Evolutionary conservation across 2,888 invertebrate species (phyloP).

Genomic region (Lithodes maja): DNA sequence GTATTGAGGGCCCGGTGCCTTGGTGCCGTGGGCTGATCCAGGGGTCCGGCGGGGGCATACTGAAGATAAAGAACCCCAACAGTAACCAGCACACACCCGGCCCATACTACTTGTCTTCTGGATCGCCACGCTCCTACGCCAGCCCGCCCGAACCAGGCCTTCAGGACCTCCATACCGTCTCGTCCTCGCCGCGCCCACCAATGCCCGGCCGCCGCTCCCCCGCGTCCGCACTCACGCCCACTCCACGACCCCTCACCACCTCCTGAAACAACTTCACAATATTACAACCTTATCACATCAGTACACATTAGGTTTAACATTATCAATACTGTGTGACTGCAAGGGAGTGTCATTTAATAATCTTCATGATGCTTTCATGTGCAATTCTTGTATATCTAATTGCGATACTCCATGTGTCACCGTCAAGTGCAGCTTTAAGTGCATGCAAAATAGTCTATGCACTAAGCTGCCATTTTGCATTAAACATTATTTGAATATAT

Average conservation of each 20-base stretch:
- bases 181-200: slow-evolving; percentile 26
- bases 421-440: no score
- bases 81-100: slow-evolving; percentile 53
- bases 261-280: not conserved
- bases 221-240: slow-evolving; percentile 22
- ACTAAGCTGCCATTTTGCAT: no score
- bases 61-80: slow-evolving; percentile 64
- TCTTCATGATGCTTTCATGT: no score
- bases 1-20: slow-evolving; percentile 51
- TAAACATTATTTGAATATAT: no score
- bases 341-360: no score
- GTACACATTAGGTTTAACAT: no score
- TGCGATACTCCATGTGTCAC: no score
- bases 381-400: no score
- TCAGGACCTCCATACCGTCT: slow-evolving; percentile 41
- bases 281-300: no score
- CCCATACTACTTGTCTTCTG: slow-evolving; percentile 58
- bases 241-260: slow-evolving; percentile 43
- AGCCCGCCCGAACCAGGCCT: slow-evolving; percentile 57
- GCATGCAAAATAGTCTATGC: no score
- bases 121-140: slow-evolving; percentile 62
- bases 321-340: no score
- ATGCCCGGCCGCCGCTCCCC: not conserved
- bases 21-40: slow-evolving; percentile 40
- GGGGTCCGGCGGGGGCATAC: slow-evolving; percentile 53